Conservation (phyloP, 2,888 invertebrate genomes). For the Melinaea marsaeus region DNA sequence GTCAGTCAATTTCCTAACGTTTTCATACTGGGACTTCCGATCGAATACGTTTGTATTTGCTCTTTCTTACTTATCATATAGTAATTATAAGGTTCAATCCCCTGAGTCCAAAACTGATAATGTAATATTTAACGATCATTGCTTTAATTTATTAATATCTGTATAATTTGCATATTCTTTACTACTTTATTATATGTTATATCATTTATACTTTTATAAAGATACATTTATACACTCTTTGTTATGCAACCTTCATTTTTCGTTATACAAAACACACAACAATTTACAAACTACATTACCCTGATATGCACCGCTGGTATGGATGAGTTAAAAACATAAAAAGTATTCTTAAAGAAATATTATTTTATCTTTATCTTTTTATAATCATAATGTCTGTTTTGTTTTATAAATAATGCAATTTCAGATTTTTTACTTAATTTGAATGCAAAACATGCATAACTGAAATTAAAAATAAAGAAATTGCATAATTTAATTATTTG, state of each 20-base stretch:
- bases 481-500: no score
- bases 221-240: not conserved
- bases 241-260: constrained; percentile 6
- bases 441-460: no score
- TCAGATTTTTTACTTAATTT: no score
- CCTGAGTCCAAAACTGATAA: constrained; percentile 17
- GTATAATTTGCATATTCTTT: not conserved
- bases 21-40: constrained; percentile 40
- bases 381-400: constrained; percentile 33
- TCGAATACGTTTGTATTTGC: constrained; percentile 45
- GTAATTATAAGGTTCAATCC: constrained; percentile 46
- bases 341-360: constrained; percentile 45
- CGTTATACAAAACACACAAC: constrained; percentile 39
- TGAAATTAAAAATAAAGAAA: no score
- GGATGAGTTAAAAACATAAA: constrained; percentile 68
- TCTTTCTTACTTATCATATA: constrained; percentile 36
- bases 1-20: constrained; percentile 56
- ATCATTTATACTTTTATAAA: no score
- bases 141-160: not conserved
- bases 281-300: constrained; percentile 47
- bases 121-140: constrained; percentile 12
- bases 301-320: constrained; percentile 78
- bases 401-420: constrained; percentile 38
- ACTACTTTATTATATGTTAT: no score
- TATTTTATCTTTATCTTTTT: constrained; percentile 35